Evolutionary conservation across 2,888 invertebrate species (phyloP).

Genomic region (Cephus pygmeus): DNA sequence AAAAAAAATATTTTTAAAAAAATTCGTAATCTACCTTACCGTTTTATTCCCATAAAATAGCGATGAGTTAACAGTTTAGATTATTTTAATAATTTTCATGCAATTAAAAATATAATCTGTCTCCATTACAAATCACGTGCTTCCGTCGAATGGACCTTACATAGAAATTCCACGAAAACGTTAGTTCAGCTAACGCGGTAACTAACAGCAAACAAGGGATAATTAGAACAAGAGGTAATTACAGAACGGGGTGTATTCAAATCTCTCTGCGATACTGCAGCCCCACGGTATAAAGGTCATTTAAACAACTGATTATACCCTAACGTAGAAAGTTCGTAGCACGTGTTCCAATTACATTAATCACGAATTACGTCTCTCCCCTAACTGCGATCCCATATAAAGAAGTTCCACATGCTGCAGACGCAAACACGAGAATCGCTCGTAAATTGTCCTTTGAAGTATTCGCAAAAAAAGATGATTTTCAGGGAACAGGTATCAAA

Average conservation of each 20-base stretch:
- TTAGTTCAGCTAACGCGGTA: slow-evolving; percentile 25
- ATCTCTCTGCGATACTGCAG: slow-evolving; percentile 35
- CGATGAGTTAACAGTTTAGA: too few species aligned
- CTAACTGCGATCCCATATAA: background rate
- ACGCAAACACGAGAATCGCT: background rate
- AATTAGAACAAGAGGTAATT: slow-evolving; percentile 29
- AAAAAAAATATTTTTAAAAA: too few species aligned
- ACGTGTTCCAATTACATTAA: slow-evolving; percentile 32
- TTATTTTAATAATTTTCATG: too few species aligned
- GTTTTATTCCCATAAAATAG: too few species aligned
- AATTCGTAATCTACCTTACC: too few species aligned
- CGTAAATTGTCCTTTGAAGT: background rate
- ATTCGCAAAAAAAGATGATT: background rate
- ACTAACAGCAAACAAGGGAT: slow-evolving; percentile 44
- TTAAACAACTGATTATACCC: slow-evolving; percentile 33
- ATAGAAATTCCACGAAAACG: background rate
- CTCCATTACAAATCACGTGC: too few species aligned
- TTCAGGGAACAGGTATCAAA: background rate
- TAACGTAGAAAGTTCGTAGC: slow-evolving; percentile 10
- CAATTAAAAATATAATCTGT: too few species aligned
- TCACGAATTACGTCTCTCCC: slow-evolving; percentile 30
- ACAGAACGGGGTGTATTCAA: slow-evolving; percentile 41
- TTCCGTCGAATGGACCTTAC: background rate
- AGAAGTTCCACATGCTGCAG: background rate
- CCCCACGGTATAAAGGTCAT: slow-evolving; percentile 2